Evolutionary conservation across 2,888 invertebrate species (phyloP).

Genomic region (Perizoma affinitatum): DNA sequence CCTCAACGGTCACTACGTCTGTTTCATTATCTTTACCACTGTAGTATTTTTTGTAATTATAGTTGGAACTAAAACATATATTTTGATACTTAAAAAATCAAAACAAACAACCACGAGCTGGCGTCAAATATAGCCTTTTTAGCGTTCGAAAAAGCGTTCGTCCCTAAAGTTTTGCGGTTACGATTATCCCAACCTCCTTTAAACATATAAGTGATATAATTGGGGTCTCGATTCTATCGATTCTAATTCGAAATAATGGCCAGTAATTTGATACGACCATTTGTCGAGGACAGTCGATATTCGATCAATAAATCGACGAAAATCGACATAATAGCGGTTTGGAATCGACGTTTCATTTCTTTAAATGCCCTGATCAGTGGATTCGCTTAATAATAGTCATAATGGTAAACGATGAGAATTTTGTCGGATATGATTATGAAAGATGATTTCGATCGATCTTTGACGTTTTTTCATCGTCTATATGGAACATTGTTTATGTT

Average conservation of each 20-base stretch:
- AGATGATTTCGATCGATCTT: constrained; percentile 38
- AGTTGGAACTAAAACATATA: constrained; percentile 11
- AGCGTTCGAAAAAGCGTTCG: constrained; percentile 41
- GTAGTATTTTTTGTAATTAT: constrained; percentile 32
- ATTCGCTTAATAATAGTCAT: constrained; percentile 81
- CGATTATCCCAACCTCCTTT: constrained; percentile 81
- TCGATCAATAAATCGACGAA: constrained; percentile 83
- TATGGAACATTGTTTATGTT: too few species aligned
- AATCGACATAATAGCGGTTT: constrained; percentile 79
- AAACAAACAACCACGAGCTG: constrained; percentile 46
- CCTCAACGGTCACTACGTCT: constrained; percentile 62
- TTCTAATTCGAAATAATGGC: constrained; percentile 83
- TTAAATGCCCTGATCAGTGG: constrained; percentile 81
- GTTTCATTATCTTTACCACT: constrained; percentile 62
- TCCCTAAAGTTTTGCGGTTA: constrained; percentile 66
- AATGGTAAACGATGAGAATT: constrained; percentile 73
- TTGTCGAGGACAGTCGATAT: constrained; percentile 83
- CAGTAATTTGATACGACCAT: constrained; percentile 80
- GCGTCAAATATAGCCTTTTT: constrained; percentile 44
- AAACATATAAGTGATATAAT: constrained; percentile 85
- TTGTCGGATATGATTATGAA: constrained; percentile 44
- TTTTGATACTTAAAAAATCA: constrained; percentile 40
- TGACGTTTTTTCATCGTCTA: constrained; percentile 40
- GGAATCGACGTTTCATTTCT: constrained; percentile 82
- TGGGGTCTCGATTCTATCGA: constrained; percentile 81